A percentile compares a stretch with the other conserved stretches of the same genome.
Evolutionary conservation across 2,113 vertebrate species (phyloP).

Genomic region (Thunnus thynnus): DNA sequence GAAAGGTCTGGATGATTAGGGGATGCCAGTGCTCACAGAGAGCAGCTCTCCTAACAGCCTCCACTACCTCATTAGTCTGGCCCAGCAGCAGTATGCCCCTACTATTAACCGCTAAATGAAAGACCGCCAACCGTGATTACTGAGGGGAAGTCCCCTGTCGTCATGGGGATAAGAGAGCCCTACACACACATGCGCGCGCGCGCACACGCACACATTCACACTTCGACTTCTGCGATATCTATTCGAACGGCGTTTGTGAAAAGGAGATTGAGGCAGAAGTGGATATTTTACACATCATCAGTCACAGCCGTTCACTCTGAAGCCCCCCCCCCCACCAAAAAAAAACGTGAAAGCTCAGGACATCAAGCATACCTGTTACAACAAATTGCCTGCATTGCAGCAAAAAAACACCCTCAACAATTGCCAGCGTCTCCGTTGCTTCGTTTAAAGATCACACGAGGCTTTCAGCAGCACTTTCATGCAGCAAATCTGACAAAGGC

Average conservation of each 20-base stretch:
- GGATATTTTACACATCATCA: slow-evolving; percentile 66
- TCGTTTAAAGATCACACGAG: slow-evolving; percentile 53
- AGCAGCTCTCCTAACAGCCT: slow-evolving; percentile 69
- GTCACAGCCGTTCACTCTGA: slow-evolving; percentile 21
- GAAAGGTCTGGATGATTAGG: slow-evolving; percentile 68
- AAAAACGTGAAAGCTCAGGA: slow-evolving; percentile 13
- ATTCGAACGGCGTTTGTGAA: slow-evolving; percentile 61
- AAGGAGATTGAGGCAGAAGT: slow-evolving; percentile 57
- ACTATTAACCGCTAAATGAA: slow-evolving; percentile 79
- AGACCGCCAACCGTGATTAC: slow-evolving; percentile 74
- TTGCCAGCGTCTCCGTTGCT: slow-evolving; percentile 2
- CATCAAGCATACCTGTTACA: slow-evolving; percentile 38
- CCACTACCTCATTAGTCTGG: slow-evolving; percentile 76
- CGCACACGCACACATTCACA: slow-evolving; percentile 15
- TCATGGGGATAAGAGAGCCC: slow-evolving; percentile 68
- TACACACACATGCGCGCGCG: slow-evolving; percentile 3
- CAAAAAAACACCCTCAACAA: slow-evolving; percentile 25
- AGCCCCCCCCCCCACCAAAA: not conserved
- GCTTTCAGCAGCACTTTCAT: slow-evolving; percentile 27
- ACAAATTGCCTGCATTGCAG: slow-evolving; percentile 46
- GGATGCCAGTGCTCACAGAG: slow-evolving; percentile 50
- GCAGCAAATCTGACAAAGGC: slow-evolving; percentile 27
- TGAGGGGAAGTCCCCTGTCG: slow-evolving; percentile 73
- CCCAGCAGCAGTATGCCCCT: slow-evolving; percentile 72
- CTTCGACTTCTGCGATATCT: slow-evolving; percentile 31